Percentiles rank a stretch among this genome's conserved stretches.
These are phyloP conservation scores for Heliconius hermathena DNA, from an alignment of 1,140 invertebrate genomes.

Conservation along the genomic window DNA sequence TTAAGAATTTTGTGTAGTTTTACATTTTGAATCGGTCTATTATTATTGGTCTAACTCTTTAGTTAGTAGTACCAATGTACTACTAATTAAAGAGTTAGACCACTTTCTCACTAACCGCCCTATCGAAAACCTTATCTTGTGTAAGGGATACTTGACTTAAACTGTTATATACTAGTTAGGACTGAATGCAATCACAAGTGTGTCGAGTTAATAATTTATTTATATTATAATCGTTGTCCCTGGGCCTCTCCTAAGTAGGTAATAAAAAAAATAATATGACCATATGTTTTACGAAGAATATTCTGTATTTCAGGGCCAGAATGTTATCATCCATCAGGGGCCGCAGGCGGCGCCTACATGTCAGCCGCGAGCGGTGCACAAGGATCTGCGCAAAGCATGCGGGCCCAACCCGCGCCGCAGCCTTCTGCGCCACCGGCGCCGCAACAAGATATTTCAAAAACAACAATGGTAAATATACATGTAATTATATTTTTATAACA, in stretches of 20 bases:
- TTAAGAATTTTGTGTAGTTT: too few species aligned
- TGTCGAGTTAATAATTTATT: too few species aligned
- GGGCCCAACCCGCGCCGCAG: conserved; percentile 61
- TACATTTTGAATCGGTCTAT: too few species aligned
- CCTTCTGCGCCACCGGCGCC: conserved; percentile 69
- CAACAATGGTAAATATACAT: conserved; percentile 55
- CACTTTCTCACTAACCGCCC: too few species aligned
- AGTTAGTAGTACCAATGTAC: too few species aligned
- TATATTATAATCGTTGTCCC: neutral
- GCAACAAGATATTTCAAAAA: conserved; percentile 68
- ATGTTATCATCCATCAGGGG: conserved; percentile 66
- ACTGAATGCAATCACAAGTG: too few species aligned
- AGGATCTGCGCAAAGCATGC: conserved; percentile 49
- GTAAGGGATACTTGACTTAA: too few species aligned
- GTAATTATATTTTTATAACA: too few species aligned
- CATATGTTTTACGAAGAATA: neutral
- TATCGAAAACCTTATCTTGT: too few species aligned
- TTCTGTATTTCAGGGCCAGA: conserved; percentile 56
- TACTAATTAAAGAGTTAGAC: too few species aligned
- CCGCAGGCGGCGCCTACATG: conserved; percentile 58
- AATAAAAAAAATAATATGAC: neutral
- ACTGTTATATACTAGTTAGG: too few species aligned
- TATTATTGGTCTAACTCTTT: too few species aligned
- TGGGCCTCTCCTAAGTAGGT: neutral
- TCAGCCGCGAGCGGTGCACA: conserved; percentile 52